A percentile compares a stretch with the other conserved stretches of the same genome.
Evolutionary conservation across 1,140 invertebrate genomes (phyloP).

Genomic region (Drosophila ercepeae): DNA sequence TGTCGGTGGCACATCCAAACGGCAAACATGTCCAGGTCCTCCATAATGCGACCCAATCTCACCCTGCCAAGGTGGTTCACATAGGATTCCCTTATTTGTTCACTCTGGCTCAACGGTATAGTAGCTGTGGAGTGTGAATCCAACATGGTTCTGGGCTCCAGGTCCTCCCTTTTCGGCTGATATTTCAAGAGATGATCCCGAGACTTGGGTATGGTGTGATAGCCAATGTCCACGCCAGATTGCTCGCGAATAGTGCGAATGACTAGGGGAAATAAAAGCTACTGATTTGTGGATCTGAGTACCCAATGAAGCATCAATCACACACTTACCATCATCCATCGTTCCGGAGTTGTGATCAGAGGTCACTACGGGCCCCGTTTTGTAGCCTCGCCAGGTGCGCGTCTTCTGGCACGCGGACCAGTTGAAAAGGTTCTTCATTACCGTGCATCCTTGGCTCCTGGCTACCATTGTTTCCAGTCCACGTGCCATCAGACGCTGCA

Average conservation of each 20-base stretch:
- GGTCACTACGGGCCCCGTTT: conserved; percentile 2
- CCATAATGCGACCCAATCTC: conserved; percentile 89
- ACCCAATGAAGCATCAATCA: too few relatives aligned
- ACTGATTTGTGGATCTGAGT: neutral
- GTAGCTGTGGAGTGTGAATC: conserved; percentile 88
- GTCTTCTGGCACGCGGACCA: neutral
- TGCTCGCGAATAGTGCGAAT: conserved; percentile 40
- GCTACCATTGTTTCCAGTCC: conserved; percentile 2
- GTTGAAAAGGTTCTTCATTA: neutral
- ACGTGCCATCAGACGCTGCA: conserved; percentile 10
- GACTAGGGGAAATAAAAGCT: neutral
- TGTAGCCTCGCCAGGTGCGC: neutral
- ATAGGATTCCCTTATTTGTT: conserved; percentile 87
- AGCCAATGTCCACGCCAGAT: conserved; percentile 61
- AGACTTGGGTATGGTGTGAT: conserved; percentile 61
- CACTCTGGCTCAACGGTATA: conserved; percentile 87
- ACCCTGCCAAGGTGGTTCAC: conserved; percentile 87
- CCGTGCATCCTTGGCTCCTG: neutral
- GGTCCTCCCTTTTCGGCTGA: conserved; percentile 68
- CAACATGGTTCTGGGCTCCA: conserved; percentile 85
- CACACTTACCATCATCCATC: conserved; percentile 36
- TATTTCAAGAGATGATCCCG: conserved; percentile 70
- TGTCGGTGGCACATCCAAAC: conserved; percentile 88
- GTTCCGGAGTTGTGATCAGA: conserved; percentile 46
- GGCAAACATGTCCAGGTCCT: conserved; percentile 93